A percentile compares a stretch with the other conserved stretches of the same genome.
Conservation (phyloP, 2,113 vertebrate genomes). For the Gallinago undulata region DNA sequence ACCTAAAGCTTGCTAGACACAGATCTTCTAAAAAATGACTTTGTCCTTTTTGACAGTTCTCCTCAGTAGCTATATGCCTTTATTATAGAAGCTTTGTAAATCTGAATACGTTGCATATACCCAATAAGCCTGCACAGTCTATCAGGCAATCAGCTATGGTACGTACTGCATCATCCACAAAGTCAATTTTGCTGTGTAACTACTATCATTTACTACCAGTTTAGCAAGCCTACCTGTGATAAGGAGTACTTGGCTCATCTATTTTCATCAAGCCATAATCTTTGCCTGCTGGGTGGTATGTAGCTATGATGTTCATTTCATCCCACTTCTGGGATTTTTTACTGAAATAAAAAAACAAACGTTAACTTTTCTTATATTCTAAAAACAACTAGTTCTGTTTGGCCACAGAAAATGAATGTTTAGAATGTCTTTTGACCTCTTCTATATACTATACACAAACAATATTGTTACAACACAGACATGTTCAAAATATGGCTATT, state of each 20-base stretch:
- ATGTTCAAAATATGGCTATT: not conserved
- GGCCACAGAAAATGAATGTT: not conserved
- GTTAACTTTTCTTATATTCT: not conserved
- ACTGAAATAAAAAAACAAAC: slow-evolving; percentile 73
- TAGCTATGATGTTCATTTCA: slow-evolving; percentile 99
- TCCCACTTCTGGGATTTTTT: slow-evolving; percentile 99
- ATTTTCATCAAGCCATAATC: slow-evolving; percentile 99
- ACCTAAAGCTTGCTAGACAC: not conserved
- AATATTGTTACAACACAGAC: not conserved
- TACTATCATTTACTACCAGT: not conserved
- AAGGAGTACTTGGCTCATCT: slow-evolving; percentile 96
- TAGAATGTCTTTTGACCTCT: not conserved
- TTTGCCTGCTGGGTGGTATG: slow-evolving; percentile 95
- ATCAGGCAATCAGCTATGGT: not conserved
- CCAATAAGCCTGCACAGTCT: not conserved
- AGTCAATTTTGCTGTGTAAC: not conserved
- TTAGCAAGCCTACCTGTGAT: slow-evolving; percentile 81
- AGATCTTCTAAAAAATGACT: not conserved
- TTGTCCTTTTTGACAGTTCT: not conserved
- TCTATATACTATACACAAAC: not conserved
- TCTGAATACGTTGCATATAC: not conserved
- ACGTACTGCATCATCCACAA: not conserved
- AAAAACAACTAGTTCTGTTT: not conserved
- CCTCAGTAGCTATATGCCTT: not conserved
- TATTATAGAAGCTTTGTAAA: not conserved